phyloP scores from a whole-genome alignment of 2,888 invertebrate genomes.

The Flexamia atlantica region DNA sequence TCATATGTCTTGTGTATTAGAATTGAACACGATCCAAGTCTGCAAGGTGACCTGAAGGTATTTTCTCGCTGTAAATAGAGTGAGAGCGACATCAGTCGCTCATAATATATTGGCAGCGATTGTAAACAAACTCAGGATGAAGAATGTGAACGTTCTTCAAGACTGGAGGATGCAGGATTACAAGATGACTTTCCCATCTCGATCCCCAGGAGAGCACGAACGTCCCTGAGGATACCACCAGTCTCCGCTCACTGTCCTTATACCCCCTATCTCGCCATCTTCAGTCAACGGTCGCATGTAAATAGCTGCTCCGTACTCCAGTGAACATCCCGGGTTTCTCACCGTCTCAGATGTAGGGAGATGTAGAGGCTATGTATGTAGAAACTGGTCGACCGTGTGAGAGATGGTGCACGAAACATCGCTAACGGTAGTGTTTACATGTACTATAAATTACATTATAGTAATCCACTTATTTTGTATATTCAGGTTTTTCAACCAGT shows the following conservation, averaged over 20 bases:
- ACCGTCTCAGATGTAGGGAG: background rate
- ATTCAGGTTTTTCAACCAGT: too few relatives aligned
- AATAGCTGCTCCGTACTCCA: background rate
- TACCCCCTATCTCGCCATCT: conserved; percentile 5
- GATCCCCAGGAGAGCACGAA: conserved; percentile 21
- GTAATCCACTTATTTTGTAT: too few relatives aligned
- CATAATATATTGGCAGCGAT: background rate
- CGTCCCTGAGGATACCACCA: background rate
- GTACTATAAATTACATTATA: too few relatives aligned
- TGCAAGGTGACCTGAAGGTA: too few relatives aligned
- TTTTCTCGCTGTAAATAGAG: background rate
- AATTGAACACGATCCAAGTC: too few relatives aligned
- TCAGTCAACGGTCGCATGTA: background rate
- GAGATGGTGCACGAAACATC: too few relatives aligned
- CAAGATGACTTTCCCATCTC: too few relatives aligned
- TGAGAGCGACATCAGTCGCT: background rate
- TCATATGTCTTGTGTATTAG: too few relatives aligned
- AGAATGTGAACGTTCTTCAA: background rate
- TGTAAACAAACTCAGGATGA: background rate
- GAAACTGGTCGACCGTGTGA: background rate
- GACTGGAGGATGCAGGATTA: background rate
- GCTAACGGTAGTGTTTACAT: too few relatives aligned
- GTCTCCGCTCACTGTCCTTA: conserved; percentile 14
- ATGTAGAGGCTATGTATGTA: background rate
- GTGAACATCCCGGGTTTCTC: conserved; percentile 4